Percentiles rank a stretch among this genome's conserved stretches.
These are phyloP conservation scores for Eupleurogrammus muticus DNA, from an alignment of 2,797 vertebrate species.

Conservation along the genomic window DNA sequence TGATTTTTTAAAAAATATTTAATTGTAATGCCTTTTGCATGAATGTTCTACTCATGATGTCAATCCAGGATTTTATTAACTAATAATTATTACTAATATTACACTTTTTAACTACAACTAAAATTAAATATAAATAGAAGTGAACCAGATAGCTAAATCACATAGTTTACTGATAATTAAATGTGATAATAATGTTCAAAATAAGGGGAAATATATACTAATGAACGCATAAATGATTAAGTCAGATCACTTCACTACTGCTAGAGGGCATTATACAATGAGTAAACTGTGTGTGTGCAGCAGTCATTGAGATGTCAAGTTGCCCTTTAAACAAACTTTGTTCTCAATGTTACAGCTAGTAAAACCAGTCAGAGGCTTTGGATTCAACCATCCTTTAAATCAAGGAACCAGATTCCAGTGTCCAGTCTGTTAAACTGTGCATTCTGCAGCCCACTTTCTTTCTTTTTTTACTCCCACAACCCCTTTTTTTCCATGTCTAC, in stretches of 20 bases:
- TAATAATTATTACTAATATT: no score
- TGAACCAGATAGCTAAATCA: background rate
- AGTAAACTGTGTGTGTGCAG: background rate
- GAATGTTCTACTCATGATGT: no score
- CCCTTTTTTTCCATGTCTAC: background rate
- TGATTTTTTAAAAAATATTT: background rate
- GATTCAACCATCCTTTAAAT: background rate
- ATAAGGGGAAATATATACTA: background rate
- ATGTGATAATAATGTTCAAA: background rate
- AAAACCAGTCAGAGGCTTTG: background rate
- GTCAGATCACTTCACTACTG: background rate
- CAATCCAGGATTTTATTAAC: background rate
- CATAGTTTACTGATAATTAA: background rate
- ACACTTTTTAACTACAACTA: background rate
- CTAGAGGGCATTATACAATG: conserved; percentile 30
- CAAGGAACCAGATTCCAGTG: background rate
- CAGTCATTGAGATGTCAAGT: background rate
- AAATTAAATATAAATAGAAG: no score
- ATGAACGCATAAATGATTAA: background rate
- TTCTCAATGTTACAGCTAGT: background rate
- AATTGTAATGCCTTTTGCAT: background rate
- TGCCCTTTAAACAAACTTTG: background rate
- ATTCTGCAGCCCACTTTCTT: background rate
- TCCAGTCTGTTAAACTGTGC: background rate
- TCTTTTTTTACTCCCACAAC: background rate